These are phyloP conservation scores for Cephalopachus bancanus DNA, from an alignment of 2,797 vertebrate genomes.

Conservation along the genomic window DNA sequence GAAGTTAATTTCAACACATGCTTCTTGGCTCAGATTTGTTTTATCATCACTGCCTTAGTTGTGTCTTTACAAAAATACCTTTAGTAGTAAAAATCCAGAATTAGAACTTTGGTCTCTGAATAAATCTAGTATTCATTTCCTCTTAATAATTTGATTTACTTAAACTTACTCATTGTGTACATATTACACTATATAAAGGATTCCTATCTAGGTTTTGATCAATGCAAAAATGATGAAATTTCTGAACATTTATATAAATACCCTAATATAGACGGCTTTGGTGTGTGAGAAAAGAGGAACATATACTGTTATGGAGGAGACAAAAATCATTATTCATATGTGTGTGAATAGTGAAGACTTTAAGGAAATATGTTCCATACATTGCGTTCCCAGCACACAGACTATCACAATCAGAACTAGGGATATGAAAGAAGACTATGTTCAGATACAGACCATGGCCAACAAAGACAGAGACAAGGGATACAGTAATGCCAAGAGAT, in stretches of 20 bases:
- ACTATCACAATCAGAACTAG: neutral
- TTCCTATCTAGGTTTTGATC: neutral
- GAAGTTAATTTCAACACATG: neutral
- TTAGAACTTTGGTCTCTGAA: neutral
- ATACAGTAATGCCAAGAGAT: too few relatives aligned
- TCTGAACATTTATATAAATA: too few relatives aligned
- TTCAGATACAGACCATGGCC: neutral
- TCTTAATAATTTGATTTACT: neutral
- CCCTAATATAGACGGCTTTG: neutral
- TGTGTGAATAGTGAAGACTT: neutral
- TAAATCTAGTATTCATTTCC: neutral
- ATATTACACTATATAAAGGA: neutral
- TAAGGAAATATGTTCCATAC: neutral
- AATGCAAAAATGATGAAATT: neutral
- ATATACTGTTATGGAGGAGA: neutral
- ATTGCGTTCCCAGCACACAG: neutral
- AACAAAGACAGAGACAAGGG: neutral
- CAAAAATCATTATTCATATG: neutral
- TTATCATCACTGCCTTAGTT: neutral
- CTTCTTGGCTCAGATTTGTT: neutral
- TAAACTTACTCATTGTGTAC: neutral
- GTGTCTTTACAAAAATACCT: neutral
- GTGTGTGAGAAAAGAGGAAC: neutral
- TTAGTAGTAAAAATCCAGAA: neutral
- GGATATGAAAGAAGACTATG: neutral